phyloP scores from a whole-genome alignment of 2,113 vertebrate genomes.

The Anolis sagrei region DNA sequence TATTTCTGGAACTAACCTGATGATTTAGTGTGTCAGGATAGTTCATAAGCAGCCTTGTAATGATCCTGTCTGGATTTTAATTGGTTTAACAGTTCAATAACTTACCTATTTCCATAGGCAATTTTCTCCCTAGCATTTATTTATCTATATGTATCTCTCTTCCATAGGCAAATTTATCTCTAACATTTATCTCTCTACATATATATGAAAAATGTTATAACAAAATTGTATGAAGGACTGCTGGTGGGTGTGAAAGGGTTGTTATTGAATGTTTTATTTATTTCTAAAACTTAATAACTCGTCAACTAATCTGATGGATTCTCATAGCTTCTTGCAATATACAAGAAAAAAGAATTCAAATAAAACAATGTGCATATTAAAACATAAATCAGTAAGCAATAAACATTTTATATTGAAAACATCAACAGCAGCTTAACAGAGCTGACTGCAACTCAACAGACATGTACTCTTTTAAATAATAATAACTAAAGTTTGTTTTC shows the following conservation, averaged over 20 bases:
- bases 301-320: not conserved
- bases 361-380: not conserved
- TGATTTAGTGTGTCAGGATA: constrained; percentile 47
- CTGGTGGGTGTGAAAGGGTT: rapidly evolving
- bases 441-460: not conserved
- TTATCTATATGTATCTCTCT: not conserved
- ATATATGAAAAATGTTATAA: not conserved
- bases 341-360: not conserved
- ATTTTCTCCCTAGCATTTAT: constrained; percentile 7
- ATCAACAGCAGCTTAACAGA: not conserved
- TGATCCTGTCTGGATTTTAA: constrained; percentile 36
- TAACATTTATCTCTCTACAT: constrained; percentile 22
- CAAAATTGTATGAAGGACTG: not conserved
- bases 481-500: not conserved
- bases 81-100: constrained; percentile 39
- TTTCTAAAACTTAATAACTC: not conserved
- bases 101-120: not conserved
- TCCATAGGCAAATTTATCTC: not conserved
- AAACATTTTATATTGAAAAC: not conserved
- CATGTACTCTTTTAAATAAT: not conserved
- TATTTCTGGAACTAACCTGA: constrained; percentile 29
- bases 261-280: not conserved
- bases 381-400: not conserved
- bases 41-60: not conserved
- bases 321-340: not conserved